Evolutionary conservation across 2,113 vertebrate species (phyloP).

Genomic region (Tapirus terrestris): DNA sequence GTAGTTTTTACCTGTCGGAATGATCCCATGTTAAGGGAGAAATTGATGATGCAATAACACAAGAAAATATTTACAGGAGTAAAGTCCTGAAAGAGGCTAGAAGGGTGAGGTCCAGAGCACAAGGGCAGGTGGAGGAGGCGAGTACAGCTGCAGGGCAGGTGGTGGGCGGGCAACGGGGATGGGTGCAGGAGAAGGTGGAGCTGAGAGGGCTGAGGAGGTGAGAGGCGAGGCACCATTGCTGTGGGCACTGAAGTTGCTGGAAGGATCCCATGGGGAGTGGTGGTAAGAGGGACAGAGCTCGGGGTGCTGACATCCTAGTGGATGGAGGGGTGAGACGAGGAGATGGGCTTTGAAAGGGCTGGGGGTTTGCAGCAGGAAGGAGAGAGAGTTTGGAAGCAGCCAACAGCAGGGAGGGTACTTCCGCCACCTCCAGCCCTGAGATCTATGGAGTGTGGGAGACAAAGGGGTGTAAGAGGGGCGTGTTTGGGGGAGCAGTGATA

Average conservation of each 20-base stretch:
- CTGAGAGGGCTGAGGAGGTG: neutral
- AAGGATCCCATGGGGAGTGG: fast-evolving
- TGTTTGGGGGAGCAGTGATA: too few relatives aligned
- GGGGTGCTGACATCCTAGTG: neutral
- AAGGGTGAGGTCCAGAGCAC: neutral
- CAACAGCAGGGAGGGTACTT: neutral
- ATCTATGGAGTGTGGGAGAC: neutral
- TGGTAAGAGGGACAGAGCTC: neutral
- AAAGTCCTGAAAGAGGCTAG: neutral
- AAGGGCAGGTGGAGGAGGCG: fast-evolving
- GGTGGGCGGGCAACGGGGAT: neutral
- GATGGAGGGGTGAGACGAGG: neutral
- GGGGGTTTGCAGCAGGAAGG: neutral
- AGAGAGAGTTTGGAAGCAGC: neutral
- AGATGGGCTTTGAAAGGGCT: neutral
- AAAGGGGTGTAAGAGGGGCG: fast-evolving
- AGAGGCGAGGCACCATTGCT: neutral
- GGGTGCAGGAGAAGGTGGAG: neutral
- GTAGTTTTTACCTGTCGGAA: neutral
- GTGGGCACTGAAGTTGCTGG: neutral
- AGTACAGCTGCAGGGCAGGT: neutral
- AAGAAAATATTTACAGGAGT: neutral
- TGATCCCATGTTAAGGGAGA: neutral
- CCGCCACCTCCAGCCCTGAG: neutral
- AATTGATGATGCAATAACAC: neutral